Evolutionary conservation across 2,888 invertebrate genomes (phyloP).

Genomic region (Philhelius pedissequus): DNA sequence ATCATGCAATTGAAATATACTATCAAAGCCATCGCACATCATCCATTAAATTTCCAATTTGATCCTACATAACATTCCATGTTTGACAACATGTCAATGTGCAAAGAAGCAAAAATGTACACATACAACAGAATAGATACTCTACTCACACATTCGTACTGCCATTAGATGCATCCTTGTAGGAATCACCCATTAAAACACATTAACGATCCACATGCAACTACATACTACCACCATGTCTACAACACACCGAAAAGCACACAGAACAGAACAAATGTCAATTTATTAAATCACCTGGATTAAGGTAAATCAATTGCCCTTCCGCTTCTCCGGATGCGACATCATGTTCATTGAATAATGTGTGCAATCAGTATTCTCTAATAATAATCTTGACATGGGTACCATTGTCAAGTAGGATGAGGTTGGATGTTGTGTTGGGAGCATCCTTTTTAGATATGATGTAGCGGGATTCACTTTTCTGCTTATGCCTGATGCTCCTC

Average conservation of each 20-base stretch:
- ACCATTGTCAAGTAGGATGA: neutral
- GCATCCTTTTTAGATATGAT: slow-evolving; percentile 4
- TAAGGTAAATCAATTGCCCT: slow-evolving; percentile 67
- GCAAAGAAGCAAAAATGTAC: slow-evolving; percentile 10
- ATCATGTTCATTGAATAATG: slow-evolving; percentile 67
- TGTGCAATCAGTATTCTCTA: slow-evolving; percentile 66
- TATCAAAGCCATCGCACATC: slow-evolving; percentile 46
- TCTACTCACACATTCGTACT: neutral
- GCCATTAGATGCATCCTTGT: slow-evolving; percentile 40
- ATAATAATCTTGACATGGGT: slow-evolving; percentile 48
- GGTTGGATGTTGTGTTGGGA: neutral
- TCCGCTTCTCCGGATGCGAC: slow-evolving; percentile 65
- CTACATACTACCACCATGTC: neutral
- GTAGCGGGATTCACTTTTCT: neutral
- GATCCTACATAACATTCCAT: slow-evolving; percentile 48
- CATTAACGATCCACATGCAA: slow-evolving; percentile 23
- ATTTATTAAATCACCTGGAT: slow-evolving; percentile 70
- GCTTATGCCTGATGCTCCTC: neutral
- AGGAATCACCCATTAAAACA: slow-evolving; percentile 22
- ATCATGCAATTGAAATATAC: slow-evolving; percentile 22
- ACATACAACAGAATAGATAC: neutral
- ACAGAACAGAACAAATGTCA: slow-evolving; percentile 64
- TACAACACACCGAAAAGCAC: neutral
- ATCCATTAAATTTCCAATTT: slow-evolving; percentile 60
- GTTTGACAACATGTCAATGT: slow-evolving; percentile 52